Evolutionary conservation across 2,888 invertebrate species (phyloP), one percentile per base, ranked within the genome.

Genomic region (Sialis lutaria): DNA sequence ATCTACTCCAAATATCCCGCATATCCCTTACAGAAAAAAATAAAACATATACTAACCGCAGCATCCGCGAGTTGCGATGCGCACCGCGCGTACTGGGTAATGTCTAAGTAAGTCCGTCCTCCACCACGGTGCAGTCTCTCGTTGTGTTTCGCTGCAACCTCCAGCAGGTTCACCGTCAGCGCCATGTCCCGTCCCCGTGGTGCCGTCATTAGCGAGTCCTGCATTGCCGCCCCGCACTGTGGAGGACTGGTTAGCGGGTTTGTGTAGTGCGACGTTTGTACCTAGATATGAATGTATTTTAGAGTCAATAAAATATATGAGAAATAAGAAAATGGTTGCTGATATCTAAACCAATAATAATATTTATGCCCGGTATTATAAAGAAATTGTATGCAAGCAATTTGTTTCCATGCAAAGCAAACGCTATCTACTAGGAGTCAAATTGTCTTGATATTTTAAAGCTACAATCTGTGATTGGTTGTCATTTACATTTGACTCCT

Each of bases 41-140:
- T 34, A 33, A 10, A 6, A 34, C 22, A 1, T 31, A 44, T 35
- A 56, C 70, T 70, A 60, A 80, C 79, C 80, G 56, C 84, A 85
- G 55, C 85, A 83, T 33, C 82, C 83, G 59, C 84, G 73, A 0
- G 90, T 90, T 7, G 90, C 87, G 44, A 92, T 82, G 51, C 89
- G 69, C 39, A 92, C 85, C 37, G 87, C 87, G 60, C 84, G 80
- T 46, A 92, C 80, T 1, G 87, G 77, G 62, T 90, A 90, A 32
- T 89, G 80, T 48, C 82, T 70, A 37, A 92, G 70, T 42, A 92
- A 69, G 62, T 92, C 89, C 6, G 91, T 90, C 56, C 83, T 81
- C 91, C 91, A 92, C 89, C 90, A 92, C 0, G 91, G 91, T 22
- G 89, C 89, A 0, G 84, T 82, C 59, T 92, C 91, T 50, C 82